Percentiles rank a stretch among this genome's conserved stretches.
Evolutionary conservation across 2,888 invertebrate genomes (phyloP).

Genomic region (Hedya salicella): DNA sequence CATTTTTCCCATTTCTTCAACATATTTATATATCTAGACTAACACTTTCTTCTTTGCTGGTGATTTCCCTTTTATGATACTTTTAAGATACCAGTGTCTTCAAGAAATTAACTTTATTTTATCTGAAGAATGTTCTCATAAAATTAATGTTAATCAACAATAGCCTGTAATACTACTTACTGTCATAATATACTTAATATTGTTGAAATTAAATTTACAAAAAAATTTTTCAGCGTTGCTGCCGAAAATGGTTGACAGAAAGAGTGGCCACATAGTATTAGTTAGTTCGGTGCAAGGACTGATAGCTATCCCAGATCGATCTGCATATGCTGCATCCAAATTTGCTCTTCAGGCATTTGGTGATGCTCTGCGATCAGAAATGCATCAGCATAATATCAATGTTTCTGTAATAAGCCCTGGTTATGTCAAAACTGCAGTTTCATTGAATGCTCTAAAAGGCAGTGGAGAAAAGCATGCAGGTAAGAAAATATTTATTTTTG

Average conservation of each 20-base stretch:
- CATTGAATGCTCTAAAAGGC: conserved; percentile 95
- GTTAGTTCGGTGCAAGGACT: conserved; percentile 97
- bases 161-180: too few relatives aligned
- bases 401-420: conserved; percentile 96
- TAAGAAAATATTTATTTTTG: conserved; percentile 59
- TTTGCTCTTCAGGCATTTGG: conserved; percentile 98
- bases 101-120: too few relatives aligned
- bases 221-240: conserved; percentile 87
- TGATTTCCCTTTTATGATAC: too few relatives aligned
- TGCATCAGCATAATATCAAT: conserved; percentile 89
- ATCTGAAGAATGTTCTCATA: too few relatives aligned
- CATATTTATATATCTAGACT: too few relatives aligned
- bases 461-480: conserved; percentile 92
- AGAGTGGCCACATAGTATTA: conserved; percentile 92
- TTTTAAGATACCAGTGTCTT: too few relatives aligned
- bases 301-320: conserved; percentile 94
- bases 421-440: conserved; percentile 96
- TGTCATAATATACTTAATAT: too few relatives aligned
- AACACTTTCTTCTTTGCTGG: too few relatives aligned
- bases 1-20: too few relatives aligned
- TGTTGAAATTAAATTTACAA: conserved; percentile 22
- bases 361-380: conserved; percentile 95
- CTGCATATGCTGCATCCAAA: conserved; percentile 96
- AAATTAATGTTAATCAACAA: too few relatives aligned
- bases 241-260: conserved; percentile 91